Conservation (phyloP, 2,888 invertebrate genomes). For the Iphiclides podalirius region DNA sequence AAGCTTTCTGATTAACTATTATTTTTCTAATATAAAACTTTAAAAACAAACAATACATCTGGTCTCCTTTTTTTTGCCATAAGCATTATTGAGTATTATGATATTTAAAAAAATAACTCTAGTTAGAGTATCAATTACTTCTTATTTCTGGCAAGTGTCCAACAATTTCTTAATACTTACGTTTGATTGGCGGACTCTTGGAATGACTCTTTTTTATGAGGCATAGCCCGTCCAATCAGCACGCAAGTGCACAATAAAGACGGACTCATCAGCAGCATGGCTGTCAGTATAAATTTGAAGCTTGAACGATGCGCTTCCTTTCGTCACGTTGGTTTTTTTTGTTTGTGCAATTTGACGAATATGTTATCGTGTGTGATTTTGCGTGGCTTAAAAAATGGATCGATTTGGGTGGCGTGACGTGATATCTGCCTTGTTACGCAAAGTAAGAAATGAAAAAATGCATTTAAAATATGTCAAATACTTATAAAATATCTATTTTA, state of each 20-base stretch:
- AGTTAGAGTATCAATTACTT: not conserved
- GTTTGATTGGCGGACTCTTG: conserved; percentile 53
- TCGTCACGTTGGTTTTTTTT: conserved; percentile 83
- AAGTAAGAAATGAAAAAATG: conserved; percentile 48
- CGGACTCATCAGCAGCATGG: conserved; percentile 93
- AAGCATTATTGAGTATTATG: too few relatives aligned
- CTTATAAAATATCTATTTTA: conserved; percentile 8
- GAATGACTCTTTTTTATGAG: conserved; percentile 51
- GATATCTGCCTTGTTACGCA: conserved; percentile 54
- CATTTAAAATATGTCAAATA: conserved; percentile 18
- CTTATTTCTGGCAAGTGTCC: conserved; percentile 52
- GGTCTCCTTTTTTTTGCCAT: too few relatives aligned
- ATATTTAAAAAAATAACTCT: too few relatives aligned
- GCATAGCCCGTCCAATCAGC: conserved; percentile 81
- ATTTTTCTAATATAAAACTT: too few relatives aligned
- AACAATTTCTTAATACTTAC: conserved; percentile 52
- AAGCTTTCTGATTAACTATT: too few relatives aligned
- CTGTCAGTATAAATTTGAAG: conserved; percentile 99
- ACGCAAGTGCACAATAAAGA: conserved; percentile 87
- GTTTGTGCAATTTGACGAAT: conserved; percentile 75
- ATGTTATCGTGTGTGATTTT: conserved; percentile 79
- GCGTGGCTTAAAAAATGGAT: conserved; percentile 75
- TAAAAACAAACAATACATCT: too few relatives aligned
- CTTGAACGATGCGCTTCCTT: conserved; percentile 91
- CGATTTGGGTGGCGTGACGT: conserved; percentile 77